Base-by-base conservation (phyloP, 2,797 vertebrate genomes). In the Agapornis canus region DNA sequence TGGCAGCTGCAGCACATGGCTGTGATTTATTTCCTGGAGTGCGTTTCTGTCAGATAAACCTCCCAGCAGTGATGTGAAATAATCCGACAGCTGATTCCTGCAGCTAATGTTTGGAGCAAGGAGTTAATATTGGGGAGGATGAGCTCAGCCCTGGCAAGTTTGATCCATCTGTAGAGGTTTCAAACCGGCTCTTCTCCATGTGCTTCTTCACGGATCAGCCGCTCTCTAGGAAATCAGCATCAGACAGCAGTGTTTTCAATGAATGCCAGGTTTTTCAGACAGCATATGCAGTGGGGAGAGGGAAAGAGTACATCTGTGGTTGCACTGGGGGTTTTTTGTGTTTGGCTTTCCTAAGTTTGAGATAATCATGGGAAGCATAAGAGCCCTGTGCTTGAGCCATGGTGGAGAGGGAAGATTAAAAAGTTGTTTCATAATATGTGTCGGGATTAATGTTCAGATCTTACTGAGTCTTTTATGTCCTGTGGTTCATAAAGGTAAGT, bases 1-100 rank as follows among this genome's bases (percentile, higher is more conserved):
- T 89, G 94, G 84, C 94, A 96, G 95, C 94, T 94, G 94, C 20
- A 77, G 52, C 5, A 5, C 14, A 54, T 72, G 69, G 84, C 94
- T 91, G 49, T n/a, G 61, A 96, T 91, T 88, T 94, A 63, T 94
- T 93, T 88, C 82, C 84, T 5, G 0, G 40, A 60, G 52, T 57
- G 76, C 84, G n/a, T 29, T 96, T 94, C 82, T 91, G 84, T 93
- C 89, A 83, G 86, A 87, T 83, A 45, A 92, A 91, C 45, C 59
- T 87, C 78, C 59, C 70, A 65, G 57, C 82, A 83, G 60, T 51
- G 84, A 92, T 68, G 72, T n/a, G 85, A 32, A 43, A 69, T 51
- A 63, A 40, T n/a, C 76, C 51, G 65, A 81, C 89, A 89, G 90
- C 75, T 78, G 92, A 95, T 89, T 80, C 43, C 82, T 95, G 89